Evolutionary conservation across 2,797 vertebrate species (phyloP).

Genomic region (Pseudomugil tenellus): DNA sequence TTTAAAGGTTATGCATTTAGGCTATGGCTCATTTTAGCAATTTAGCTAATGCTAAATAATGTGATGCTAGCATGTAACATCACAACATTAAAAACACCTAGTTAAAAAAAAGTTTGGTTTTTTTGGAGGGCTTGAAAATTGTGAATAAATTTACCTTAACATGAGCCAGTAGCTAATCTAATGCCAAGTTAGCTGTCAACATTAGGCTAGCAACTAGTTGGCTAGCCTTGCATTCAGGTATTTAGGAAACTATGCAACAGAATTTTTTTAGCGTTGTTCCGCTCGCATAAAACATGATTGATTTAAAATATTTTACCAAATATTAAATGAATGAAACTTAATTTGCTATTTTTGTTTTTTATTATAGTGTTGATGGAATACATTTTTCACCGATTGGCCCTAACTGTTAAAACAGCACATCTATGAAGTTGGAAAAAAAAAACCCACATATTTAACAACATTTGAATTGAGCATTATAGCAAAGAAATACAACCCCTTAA

Average conservation of each 20-base stretch:
- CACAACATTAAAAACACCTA: not conserved
- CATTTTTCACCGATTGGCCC: not conserved
- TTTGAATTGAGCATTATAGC: constrained; percentile 2
- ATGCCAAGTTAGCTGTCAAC: not conserved
- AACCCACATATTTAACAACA: not conserved
- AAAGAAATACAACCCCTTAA: not conserved
- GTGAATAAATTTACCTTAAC: not conserved
- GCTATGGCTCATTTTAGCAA: not conserved
- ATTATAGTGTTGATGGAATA: not conserved
- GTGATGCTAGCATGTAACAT: not conserved
- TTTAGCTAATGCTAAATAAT: too few relatives aligned
- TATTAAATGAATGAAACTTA: not conserved
- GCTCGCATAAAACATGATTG: not conserved
- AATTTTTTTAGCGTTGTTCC: not conserved
- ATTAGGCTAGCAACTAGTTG: not conserved
- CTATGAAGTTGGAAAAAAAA: not conserved
- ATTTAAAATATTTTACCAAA: not conserved
- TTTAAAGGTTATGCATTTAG: too few relatives aligned
- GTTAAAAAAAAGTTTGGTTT: not conserved
- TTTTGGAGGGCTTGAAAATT: not conserved
- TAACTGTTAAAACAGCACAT: not conserved
- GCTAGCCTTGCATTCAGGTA: not conserved
- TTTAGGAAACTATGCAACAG: not conserved
- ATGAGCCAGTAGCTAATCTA: not conserved
- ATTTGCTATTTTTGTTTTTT: not conserved